Evolutionary conservation across 2,797 vertebrate genomes (phyloP), one percentile per base, ranked within the genome.

Genomic region (Mionectes olivaceus): DNA sequence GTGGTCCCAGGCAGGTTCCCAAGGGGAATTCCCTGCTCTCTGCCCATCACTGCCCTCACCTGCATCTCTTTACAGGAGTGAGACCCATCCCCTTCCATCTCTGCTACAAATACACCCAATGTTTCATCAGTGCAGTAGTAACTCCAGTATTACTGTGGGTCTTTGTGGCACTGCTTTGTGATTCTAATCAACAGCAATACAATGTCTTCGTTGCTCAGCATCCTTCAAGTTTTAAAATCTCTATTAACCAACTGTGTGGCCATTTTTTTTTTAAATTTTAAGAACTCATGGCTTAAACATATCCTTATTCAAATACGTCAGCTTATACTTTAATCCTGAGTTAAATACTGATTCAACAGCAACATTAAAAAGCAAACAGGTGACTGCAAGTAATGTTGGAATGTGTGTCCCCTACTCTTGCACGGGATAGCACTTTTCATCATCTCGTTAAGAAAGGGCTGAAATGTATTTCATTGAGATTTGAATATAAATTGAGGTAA

Each of bases 341-440:
- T 90, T 90, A 96, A 96, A 93, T 32, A 94, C 73, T 94, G 90
- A 93, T 90, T 88, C 93, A 95, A 88, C 19, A 84, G 90, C 93
- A 95, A 94, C 91, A 94, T 59, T 88, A 90, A 81, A 94, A 94
- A 95, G 94, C 93, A 96, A 94, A 93, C 83, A 95, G 91, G 88
- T 94, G 90, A 94, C 93, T 83, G 14, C 5, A 83, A 90, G 91
- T 69, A 32, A 90, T 19, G 43, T 56, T 87, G 80, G 85, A 83
- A 91, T 93, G 65, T 32, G 60, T 47, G 30, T 63, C 77, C 76
- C 74, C 59, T 61, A 33, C 80, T 79, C 65, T 87, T 96, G 33
- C 87, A 83, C 0, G 1, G 87, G 85, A 91, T 25, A 94, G 79
- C 63, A 59, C 68, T 95, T 94, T 87, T 71, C 85, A 95, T 61